Percentiles rank a stretch among this genome's conserved stretches.
Evolutionary conservation across 2,888 invertebrate species (phyloP).

Genomic region (Pediacus dermestoides): DNA sequence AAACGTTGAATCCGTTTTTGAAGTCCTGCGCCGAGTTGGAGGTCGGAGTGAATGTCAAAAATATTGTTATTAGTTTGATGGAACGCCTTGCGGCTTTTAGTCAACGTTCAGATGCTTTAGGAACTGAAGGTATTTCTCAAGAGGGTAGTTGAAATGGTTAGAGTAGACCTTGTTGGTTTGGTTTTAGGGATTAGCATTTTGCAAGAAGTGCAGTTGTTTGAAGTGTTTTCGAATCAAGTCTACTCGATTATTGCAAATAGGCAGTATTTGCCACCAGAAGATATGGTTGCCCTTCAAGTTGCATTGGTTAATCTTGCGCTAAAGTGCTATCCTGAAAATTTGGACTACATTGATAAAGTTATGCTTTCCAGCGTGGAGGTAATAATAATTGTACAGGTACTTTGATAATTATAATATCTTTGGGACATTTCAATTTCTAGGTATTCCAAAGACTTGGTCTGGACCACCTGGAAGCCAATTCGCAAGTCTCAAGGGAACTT

Average conservation of each 20-base stretch:
- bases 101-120: conserved; percentile 66
- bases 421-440: no score
- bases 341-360: conserved; percentile 94
- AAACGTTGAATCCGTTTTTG: conserved; percentile 90
- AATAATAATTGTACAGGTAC: no score
- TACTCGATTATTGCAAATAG: conserved; percentile 91
- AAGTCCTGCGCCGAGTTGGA: conserved; percentile 97
- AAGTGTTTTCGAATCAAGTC: conserved; percentile 97
- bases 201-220: conserved; percentile 88
- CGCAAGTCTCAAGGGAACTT: conserved; percentile 87
- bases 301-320: conserved; percentile 91
- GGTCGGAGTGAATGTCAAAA: conserved; percentile 94
- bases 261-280: conserved; percentile 92
- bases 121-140: conserved; percentile 36
- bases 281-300: conserved; percentile 92
- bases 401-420: no score
- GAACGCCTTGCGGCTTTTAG: conserved; percentile 84
- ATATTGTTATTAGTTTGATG: conserved; percentile 94
- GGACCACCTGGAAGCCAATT: conserved; percentile 73
- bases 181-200: conserved; percentile 32
- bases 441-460: conserved; percentile 84
- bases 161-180: conserved; percentile 4
- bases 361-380: conserved; percentile 78
- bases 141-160: conserved; percentile 1
- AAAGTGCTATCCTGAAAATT: conserved; percentile 92